Evolutionary conservation across 2,888 invertebrate genomes (phyloP).

Genomic region (Platynereis dumerilii): DNA sequence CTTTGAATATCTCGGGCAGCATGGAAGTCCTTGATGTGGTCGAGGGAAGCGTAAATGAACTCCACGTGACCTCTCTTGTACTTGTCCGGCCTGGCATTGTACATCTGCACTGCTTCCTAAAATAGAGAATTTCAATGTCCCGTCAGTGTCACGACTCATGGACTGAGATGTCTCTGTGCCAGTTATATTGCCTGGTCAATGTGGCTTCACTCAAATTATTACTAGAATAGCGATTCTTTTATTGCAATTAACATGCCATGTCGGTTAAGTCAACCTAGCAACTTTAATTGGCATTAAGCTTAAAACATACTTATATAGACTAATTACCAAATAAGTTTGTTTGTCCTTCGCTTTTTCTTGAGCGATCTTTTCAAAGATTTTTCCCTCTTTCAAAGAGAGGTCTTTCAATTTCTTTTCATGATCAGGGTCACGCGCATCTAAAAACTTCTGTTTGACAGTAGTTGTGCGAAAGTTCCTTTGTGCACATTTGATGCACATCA

Average conservation of each 20-base stretch:
- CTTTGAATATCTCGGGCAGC: constrained; percentile 77
- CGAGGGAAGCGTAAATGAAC: constrained; percentile 89
- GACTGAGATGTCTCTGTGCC: too few species aligned
- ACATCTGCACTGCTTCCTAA: constrained; percentile 73
- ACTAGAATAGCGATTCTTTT: too few species aligned
- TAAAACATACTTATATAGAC: too few species aligned
- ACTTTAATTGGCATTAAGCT: too few species aligned
- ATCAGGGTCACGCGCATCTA: constrained; percentile 35
- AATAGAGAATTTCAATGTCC: too few species aligned
- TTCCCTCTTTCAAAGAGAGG: constrained; percentile 30
- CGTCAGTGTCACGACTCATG: too few species aligned
- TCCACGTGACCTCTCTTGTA: constrained; percentile 87
- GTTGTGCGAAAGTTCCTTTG: not conserved
- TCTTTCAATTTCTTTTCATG: constrained; percentile 33
- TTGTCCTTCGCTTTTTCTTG: constrained; percentile 38
- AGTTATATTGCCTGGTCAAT: too few species aligned
- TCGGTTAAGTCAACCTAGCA: too few species aligned
- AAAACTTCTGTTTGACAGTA: constrained; percentile 14
- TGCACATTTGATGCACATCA: too few species aligned
- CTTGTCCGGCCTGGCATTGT: constrained; percentile 71
- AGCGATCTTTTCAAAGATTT: constrained; percentile 34
- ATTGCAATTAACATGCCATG: too few species aligned
- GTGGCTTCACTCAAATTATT: too few species aligned
- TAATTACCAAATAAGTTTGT: constrained; percentile 43
- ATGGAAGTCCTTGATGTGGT: constrained; percentile 86